These are phyloP conservation scores for Orthonevra nobilis DNA, from an alignment of 2,888 invertebrate genomes.

Conservation along the genomic window DNA sequence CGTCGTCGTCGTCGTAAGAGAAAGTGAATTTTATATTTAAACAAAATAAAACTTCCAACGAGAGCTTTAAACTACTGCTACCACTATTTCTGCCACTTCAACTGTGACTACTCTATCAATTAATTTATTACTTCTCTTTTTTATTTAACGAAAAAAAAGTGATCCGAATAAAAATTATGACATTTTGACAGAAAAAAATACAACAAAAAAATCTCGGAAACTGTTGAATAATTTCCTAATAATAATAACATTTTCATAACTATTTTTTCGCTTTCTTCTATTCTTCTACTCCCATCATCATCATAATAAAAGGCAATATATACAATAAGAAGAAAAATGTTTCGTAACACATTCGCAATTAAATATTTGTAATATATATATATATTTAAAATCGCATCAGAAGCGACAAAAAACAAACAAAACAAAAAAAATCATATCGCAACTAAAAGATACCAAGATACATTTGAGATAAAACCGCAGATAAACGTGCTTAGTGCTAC, in stretches of 20 bases:
- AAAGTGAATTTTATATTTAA: slow-evolving; percentile 52
- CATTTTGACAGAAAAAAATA: slow-evolving; percentile 18
- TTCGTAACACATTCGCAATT: slow-evolving; percentile 32
- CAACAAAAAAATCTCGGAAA: slow-evolving; percentile 18
- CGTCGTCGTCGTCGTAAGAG: too few relatives aligned
- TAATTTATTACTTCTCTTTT: slow-evolving; percentile 7
- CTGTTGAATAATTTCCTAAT: slow-evolving; percentile 40
- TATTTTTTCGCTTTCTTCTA: too few relatives aligned
- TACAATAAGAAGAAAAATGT: background rate
- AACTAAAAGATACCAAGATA: slow-evolving; percentile 27
- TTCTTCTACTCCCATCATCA: background rate
- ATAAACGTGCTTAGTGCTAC: slow-evolving; percentile 4
- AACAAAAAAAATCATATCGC: slow-evolving; percentile 15
- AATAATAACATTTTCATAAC: too few relatives aligned
- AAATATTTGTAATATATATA: background rate
- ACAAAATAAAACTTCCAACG: slow-evolving; percentile 7
- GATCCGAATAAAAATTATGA: slow-evolving; percentile 18
- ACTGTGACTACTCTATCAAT: slow-evolving; percentile 25
- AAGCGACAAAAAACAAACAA: background rate
- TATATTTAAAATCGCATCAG: too few relatives aligned
- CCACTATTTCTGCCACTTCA: slow-evolving; percentile 2
- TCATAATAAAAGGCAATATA: slow-evolving; percentile 6
- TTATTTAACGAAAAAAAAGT: background rate
- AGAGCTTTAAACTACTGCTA: slow-evolving; percentile 10
- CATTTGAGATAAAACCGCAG: slow-evolving; percentile 11